Base-by-base conservation (phyloP, 2,888 invertebrate species). In the Spisula solida region DNA sequence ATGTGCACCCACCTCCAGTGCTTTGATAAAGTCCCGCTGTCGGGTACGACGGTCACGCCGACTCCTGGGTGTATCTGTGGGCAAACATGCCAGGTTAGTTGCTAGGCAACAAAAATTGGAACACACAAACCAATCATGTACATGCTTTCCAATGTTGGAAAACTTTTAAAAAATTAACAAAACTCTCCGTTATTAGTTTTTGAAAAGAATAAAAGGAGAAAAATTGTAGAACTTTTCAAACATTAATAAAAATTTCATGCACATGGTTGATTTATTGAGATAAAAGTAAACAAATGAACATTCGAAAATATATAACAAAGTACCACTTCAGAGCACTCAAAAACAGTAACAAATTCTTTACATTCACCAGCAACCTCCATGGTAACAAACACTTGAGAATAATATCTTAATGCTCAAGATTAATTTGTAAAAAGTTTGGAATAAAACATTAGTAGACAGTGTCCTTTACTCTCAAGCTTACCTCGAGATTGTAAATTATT, bases 1-100 rank as follows among this genome's bases (percentile, higher is more conserved):
- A 51, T 82, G 86, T 66, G 93, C 86, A 60, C 90, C 86, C 75
- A 83, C 88, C 80, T 95, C 94, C 85, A 95, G 95, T 85, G 95
- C 95, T 92, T 94, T 94, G 88, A 95, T 94, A 85, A 94, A 93
- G 56, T 94, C 93, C 18, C 94, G 92, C 91, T 95, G 95, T 34
- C 95, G 93, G 41, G 93, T 89, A 31, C 95, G 93, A 66, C 95
- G 91, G 29, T 94, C 94, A 75, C 93, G 92, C 56, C 94, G 93
- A 82, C 80, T 93, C 31, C 92, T 89, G n/a, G 88, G 90, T n/a
- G 88, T 85, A 94, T 93, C 94, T 94, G 94, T 90, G 80, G 91
- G 92, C 92, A 92, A 89, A 91, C 92, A 92, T 91, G 91, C 91
- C 84, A 78, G 60, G 92, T 92, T 91, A 91, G 91, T 92, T 70